These are phyloP conservation scores for Penelope pileata DNA, from an alignment of 2,113 vertebrate species.

Conservation along the genomic window DNA sequence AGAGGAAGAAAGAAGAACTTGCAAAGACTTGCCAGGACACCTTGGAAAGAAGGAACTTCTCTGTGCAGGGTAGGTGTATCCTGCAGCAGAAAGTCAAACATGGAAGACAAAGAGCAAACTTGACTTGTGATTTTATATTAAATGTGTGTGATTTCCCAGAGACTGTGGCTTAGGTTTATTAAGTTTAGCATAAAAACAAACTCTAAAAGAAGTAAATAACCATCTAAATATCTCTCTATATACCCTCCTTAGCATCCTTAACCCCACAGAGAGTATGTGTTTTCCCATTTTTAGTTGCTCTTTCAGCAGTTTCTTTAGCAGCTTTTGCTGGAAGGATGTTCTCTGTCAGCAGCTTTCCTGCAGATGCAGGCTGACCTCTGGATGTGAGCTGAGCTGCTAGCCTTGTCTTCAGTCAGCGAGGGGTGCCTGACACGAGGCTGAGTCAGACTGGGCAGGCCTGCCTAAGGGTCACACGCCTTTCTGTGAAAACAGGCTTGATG, in stretches of 20 bases:
- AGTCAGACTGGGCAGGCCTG: neutral
- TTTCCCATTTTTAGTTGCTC: neutral
- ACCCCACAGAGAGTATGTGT: neutral
- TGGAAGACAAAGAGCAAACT: neutral
- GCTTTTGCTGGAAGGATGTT: neutral
- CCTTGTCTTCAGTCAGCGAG: neutral
- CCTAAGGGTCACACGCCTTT: neutral
- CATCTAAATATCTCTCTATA: neutral
- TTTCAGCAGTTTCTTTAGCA: neutral
- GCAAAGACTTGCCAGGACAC: neutral
- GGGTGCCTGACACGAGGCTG: neutral
- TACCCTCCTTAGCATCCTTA: neutral
- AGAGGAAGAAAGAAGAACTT: neutral
- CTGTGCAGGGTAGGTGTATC: too few species aligned
- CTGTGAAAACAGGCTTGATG: too few species aligned
- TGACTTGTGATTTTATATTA: neutral
- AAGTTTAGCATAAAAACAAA: neutral
- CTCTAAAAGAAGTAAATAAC: neutral
- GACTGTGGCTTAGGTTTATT: neutral
- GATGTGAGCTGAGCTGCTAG: neutral
- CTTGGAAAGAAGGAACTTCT: neutral
- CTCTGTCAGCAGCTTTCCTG: neutral
- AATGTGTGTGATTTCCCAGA: neutral
- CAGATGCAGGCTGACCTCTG: neutral
- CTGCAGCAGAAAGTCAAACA: neutral